Evolutionary conservation across 2,888 invertebrate species (phyloP), one percentile per base, ranked within the genome.

Genomic region (Boloria euphrosyne): DNA sequence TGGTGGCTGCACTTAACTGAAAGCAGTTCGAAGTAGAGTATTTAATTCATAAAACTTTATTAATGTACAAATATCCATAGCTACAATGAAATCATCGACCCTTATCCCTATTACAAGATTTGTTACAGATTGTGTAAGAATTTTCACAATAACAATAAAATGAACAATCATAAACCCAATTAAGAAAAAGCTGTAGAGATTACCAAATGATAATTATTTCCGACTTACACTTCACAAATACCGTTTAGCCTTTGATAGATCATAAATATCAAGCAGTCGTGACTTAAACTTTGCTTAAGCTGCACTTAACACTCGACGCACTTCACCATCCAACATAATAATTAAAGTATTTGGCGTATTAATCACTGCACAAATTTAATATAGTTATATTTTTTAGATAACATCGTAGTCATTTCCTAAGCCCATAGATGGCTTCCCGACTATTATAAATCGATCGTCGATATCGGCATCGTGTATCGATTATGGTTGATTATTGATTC

Each of bases 401-500:
- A 31, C 52, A 61, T 62, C 57, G 55, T 51, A 22, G 46, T 60
- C 60, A 63, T 68, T 62, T 65, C 59, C 44, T 53, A 60, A 55
- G 52, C 55, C 51, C 53, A 54, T 67, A 62, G 65, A 59, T 17
- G 60, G 61, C 57, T 63, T 80, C 74, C 71, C 78, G 74, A 72
- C 72, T 80, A 83, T 85, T 83, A 85, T 84, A 83, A 83, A 83
- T 83, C 81, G 84, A 79, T 81, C 73, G 71, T 71, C 78, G 73
- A 77, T 76, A 78, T 75, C 75, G 75, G 74, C 74, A 77, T 76
- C 80, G 75, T 77, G 78, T 79, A 83, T 80, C 83, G 84, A 84
- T 86, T 84, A 87, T 79, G 72, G 77, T 60, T 80, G 81, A 85
- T 87, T 85, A 86, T 85, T 84, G 84, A 84, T 82, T 82, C 78